Evolutionary conservation across 2,113 vertebrate genomes (phyloP), one percentile per base, ranked within the genome.

Genomic region (Epinephelus lanceolatus): DNA sequence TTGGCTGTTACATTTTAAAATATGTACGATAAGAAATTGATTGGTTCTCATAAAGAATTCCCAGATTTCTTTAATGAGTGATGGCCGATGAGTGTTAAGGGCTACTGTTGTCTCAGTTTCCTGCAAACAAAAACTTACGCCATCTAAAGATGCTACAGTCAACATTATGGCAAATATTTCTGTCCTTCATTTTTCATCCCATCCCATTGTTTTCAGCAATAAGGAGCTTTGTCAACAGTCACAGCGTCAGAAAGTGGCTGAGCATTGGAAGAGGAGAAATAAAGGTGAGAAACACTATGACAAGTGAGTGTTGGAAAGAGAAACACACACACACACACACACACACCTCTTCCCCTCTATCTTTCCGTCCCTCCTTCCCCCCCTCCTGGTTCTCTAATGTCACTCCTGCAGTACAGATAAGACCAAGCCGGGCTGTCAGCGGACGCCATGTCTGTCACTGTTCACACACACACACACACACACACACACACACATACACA

Each of bases 321-420:
- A 69, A 62, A 66, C 45, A 78, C 76, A 80, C 52, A 74, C 72
- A 65, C 60, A 72, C 55, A 51, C 37, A 7, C 6, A 27, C 27
- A 27, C 27, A 27, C 27, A 6, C 17, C 42, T 70, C 61, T 74
- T 10, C 27, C 56, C 77, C 71, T 63, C 76, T 69, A 68, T 59
- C 80, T 47, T 11, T 33, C 56, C 51, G 37, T 30, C 27, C 14
- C 18, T 15, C 45, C 23, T 5, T 33, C 12, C 56, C 63, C 55
- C n/a, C 51, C 60, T 49, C 33, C 5, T 53, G 69, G n/a, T 59
- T 86, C 82, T 89, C 83, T 87, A 72, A 90, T 87, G 88, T 92
- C 84, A 88, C 91, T 87, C 88, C 86, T 88, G 83, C 76, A n/a
- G 80, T 25, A 67, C 60, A 89, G 91, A 93, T 92, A 92, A 92